Percentiles rank a stretch among this genome's conserved stretches.
Conservation (phyloP, 53 echinoderm and acorn worm genomes). For the Apostichopus leukothele region DNA sequence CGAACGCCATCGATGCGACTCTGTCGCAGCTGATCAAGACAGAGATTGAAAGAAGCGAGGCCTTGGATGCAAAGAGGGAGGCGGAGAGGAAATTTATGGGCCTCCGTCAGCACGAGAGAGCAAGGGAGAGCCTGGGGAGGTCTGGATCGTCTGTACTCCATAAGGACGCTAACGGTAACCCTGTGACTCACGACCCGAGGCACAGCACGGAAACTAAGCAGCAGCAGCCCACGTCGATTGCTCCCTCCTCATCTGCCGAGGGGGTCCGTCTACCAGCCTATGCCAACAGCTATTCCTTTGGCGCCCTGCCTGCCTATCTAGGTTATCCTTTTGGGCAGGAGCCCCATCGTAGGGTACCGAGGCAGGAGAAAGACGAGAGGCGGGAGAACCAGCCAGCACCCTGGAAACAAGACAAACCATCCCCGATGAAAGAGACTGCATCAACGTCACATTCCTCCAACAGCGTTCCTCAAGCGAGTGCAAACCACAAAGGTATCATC, state of each 20-base stretch:
- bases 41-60: slow-evolving; percentile 35
- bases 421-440: not conserved
- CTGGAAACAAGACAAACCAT: not conserved
- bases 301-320: not conserved
- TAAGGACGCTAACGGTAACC: not conserved
- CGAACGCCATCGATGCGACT: slow-evolving; percentile 36
- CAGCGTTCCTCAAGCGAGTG: not conserved
- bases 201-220: not conserved
- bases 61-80: slow-evolving; percentile 34
- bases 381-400: not conserved
- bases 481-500: not conserved
- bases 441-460: not conserved
- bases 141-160: not conserved
- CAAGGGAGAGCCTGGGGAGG: not conserved
- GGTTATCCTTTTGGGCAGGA: not conserved
- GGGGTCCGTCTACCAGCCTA: not conserved
- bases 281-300: not conserved
- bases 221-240: not conserved
- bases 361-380: not conserved
- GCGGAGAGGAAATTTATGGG: slow-evolving; percentile 1
- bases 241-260: not conserved
- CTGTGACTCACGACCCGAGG: not conserved
- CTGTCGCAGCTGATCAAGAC: slow-evolving; percentile 37
- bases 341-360: not conserved
- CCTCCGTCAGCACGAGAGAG: not conserved